phyloP scores from a whole-genome alignment of 1,140 invertebrate genomes.

The Chironomus striatipennis region DNA sequence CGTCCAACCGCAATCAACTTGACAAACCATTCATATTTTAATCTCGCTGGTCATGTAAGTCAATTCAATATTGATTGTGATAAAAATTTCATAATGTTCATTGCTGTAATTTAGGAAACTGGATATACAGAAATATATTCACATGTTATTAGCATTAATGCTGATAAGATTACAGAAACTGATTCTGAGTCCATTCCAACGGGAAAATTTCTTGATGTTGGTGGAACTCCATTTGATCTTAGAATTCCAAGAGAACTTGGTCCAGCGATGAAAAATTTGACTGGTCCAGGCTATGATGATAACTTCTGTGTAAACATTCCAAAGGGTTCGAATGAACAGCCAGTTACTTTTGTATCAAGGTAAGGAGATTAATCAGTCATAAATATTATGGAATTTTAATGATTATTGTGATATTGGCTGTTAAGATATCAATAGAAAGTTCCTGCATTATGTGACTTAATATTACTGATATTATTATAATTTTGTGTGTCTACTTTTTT shows the following conservation, averaged over 20 bases:
- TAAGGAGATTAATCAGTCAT: not conserved
- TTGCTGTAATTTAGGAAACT: slow-evolving; percentile 29
- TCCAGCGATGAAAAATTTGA: slow-evolving; percentile 40
- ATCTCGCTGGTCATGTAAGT: slow-evolving; percentile 72
- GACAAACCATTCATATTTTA: slow-evolving; percentile 92
- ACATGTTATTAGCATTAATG: slow-evolving; percentile 64
- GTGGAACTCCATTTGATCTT: slow-evolving; percentile 61
- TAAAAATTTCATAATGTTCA: not conserved
- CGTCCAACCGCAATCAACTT: slow-evolving; percentile 80
- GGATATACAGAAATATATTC: slow-evolving; percentile 53
- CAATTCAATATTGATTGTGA: slow-evolving; percentile 17
- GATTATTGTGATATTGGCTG: not conserved
- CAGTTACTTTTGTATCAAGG: not conserved
- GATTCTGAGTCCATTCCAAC: slow-evolving; percentile 68
- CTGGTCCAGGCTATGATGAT: slow-evolving; percentile 61
- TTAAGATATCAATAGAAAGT: not conserved
- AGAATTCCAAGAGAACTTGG: slow-evolving; percentile 47
- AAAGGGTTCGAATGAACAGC: slow-evolving; percentile 15
- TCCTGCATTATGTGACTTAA: not conserved
- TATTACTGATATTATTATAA: slow-evolving; percentile 27
- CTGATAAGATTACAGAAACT: slow-evolving; percentile 67
- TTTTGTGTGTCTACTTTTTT: slow-evolving; percentile 23
- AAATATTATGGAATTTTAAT: not conserved
- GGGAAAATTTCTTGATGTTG: slow-evolving; percentile 58
- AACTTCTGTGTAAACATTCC: slow-evolving; percentile 58